Percentiles rank a stretch among this genome's conserved stretches.
phyloP scores from a whole-genome alignment of 2,113 vertebrate species.

The Pogona vitticeps region DNA sequence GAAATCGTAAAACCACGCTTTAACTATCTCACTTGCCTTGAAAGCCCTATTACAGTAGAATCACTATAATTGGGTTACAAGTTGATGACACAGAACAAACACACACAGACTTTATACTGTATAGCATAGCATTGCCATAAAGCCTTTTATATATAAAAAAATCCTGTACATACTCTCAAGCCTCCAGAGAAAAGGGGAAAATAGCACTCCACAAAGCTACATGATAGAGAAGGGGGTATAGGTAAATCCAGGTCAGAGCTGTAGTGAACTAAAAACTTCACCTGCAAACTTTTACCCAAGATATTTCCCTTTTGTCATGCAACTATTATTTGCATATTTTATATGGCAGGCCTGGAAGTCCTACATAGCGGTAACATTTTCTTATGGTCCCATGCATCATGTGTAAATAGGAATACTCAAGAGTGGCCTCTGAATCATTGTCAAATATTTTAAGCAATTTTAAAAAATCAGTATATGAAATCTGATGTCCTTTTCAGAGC shows the following conservation, averaged over 20 bases:
- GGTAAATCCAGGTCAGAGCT: neutral
- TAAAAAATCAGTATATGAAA: neutral
- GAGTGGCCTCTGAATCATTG: neutral
- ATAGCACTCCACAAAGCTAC: neutral
- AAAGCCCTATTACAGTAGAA: too few relatives aligned
- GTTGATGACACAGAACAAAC: too few relatives aligned
- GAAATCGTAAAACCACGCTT: too few relatives aligned
- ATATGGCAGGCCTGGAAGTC: too few relatives aligned
- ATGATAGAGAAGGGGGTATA: neutral
- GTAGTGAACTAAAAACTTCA: neutral
- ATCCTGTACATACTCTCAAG: too few relatives aligned
- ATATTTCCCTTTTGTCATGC: neutral
- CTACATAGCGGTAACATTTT: neutral
- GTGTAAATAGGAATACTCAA: neutral
- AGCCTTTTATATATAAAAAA: too few relatives aligned
- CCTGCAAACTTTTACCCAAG: neutral
- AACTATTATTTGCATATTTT: neutral
- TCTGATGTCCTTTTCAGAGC: neutral
- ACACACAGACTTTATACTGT: too few relatives aligned
- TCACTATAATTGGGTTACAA: too few relatives aligned
- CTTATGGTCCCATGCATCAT: neutral
- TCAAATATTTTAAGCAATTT: neutral
- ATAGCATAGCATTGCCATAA: too few relatives aligned
- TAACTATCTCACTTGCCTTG: too few relatives aligned
- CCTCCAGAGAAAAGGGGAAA: neutral